Evolutionary conservation across 2,888 invertebrate species (phyloP), one percentile per base, ranked within the genome.

Genomic region (Apotomis capreana): DNA sequence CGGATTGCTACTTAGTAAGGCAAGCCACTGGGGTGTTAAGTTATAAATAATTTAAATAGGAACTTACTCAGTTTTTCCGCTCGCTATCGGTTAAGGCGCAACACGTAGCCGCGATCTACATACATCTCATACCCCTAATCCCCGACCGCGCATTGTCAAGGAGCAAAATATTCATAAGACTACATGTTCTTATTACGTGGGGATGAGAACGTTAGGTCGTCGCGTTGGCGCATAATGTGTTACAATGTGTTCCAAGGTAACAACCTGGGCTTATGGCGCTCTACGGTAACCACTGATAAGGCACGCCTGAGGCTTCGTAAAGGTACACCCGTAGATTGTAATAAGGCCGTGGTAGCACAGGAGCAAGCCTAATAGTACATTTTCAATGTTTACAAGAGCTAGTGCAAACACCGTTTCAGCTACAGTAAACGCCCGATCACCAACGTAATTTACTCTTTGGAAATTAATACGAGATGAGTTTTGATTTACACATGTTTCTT

Each of bases 171-270:
- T 90, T 90, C 88, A 89, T 87, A 88, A 86, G 87, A 83, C 83
- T 85, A 86, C 85, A 86, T 83, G 84, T 87, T 89, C 86, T 88
- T 89, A 89, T 88, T 89, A 90, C 84, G 86, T 84, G 87, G 78
- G 83, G 81, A 87, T 83, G 86, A 81, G 80, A 77, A 83, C 79
- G 85, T 86, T 85, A 84, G 85, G 86, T 86, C 83, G 85, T 83
- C 84, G 84, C 86, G 83, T 83, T 82, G 84, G 85, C 86, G 88
- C 89, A 89, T 91, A 91, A 91, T 90, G 89, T 90, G 88, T 83
- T 88, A 89, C 90, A 91, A 91, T 90, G 89, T 91, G 89, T 91
- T 89, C 83, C 77, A 86, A 89, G 89, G 91, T 91, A 91, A 89
- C 90, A 89, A 90, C 89, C 85, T 87, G 87, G 80, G 91, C 89